Evolutionary conservation across 2,888 invertebrate genomes (phyloP), one percentile per base, ranked within the genome.

Genomic region (Rhabditophanes sp.): DNA sequence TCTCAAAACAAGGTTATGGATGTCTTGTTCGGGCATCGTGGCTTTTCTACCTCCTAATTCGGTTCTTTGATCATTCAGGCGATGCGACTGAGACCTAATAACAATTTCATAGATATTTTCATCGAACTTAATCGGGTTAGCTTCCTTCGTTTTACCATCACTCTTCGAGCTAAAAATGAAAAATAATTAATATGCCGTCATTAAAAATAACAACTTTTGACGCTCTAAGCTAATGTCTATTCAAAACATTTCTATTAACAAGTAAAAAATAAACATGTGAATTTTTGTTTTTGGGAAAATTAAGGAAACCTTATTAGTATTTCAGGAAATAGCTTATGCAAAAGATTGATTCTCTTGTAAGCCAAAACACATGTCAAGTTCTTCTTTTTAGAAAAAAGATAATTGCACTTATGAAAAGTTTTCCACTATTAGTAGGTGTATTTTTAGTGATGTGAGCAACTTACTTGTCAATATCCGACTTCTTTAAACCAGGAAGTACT

Each of bases 21-120:
- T 44, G 31, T 56, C 56, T 22, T 56, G 50, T 17, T 30, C 29
- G 3, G 29, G 30, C 7, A 23, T 34, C 8, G 20, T 35, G 17
- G 16, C 15, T 16, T 19, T 20, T 8, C 47, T 32, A 6, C 48
- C 54, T 4, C 55, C 56, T 7, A 58, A 35, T 18, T 53, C 53
- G 24, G 45, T 46, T 14, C 58, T 38, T 31, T 58, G 58, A 18
- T 58, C 58, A 33, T 58, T 52, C 16, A 58, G 42, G 19, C 58
- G 40, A 35, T 55, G 42, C 11, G 49, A 35, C 27, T 56, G 56
- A n/a, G 44, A 43, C 22, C 45, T 41, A 43, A 57, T 42, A 15
- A 56, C 43, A 43, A 50, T 22, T 8, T 46, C 37, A 30, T 46
- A 46, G 15, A 46, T 35, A 9, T 47, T 35, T 21, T 44, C 44